Evolutionary conservation across 2,888 invertebrate species (phyloP).

Genomic region (Spialia ferax): DNA sequence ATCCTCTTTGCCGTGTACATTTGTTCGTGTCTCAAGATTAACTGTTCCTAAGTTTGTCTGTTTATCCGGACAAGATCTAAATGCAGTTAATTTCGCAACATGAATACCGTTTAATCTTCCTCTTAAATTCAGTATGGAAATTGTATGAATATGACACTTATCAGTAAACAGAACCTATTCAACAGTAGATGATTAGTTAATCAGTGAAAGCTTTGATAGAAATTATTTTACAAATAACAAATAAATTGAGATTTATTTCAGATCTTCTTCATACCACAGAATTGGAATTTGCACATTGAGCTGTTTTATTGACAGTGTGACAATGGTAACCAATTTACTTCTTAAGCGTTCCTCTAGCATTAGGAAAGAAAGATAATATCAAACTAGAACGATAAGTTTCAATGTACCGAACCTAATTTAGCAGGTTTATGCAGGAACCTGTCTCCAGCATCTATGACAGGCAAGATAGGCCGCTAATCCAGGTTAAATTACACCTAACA

Average conservation of each 20-base stretch:
- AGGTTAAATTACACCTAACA: conserved; percentile 47
- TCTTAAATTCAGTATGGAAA: conserved; percentile 24
- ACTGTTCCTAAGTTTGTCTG: conserved; percentile 26
- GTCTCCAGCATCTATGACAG: conserved; percentile 36
- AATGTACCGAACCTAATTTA: conserved; percentile 22
- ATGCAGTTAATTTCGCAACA: conserved; percentile 23
- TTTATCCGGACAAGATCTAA: conserved; percentile 21
- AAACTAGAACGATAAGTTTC: background rate
- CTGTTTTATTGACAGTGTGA: background rate
- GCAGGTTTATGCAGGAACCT: conserved; percentile 35
- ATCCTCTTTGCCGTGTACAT: conserved; percentile 35
- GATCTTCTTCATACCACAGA: too few species aligned
- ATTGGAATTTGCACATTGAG: background rate
- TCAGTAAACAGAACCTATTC: background rate
- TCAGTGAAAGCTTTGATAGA: background rate
- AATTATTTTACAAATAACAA: too few species aligned
- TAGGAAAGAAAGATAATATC: background rate
- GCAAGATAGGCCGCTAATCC: conserved; percentile 44
- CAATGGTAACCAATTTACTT: background rate
- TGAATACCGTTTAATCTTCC: conserved; percentile 22
- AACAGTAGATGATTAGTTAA: background rate
- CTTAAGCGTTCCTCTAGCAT: background rate
- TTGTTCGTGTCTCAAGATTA: conserved; percentile 31
- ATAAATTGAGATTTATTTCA: too few species aligned
- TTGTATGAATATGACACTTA: background rate